phyloP scores from a whole-genome alignment of 2,797 vertebrate species.

The Dendrocincla tyrannina region DNA sequence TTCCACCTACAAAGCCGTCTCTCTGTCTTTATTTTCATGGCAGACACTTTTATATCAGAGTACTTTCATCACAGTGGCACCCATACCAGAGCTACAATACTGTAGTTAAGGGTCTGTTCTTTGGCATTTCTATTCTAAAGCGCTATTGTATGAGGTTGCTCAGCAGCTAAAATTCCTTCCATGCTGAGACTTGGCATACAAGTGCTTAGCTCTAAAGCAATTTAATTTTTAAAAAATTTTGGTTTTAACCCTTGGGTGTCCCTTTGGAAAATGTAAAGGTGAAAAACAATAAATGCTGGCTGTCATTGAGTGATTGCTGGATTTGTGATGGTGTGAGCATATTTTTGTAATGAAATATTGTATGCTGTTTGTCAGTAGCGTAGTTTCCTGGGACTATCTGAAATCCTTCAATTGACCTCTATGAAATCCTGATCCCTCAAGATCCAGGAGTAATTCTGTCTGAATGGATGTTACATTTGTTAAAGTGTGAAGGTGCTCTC shows the following conservation, averaged over 20 bases:
- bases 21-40: constrained; percentile 72
- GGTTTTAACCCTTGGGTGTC: constrained; percentile 11
- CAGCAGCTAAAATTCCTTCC: constrained; percentile 72
- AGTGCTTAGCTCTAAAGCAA: constrained; percentile 61
- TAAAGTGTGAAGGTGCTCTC: neutral
- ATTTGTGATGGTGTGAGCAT: neutral
- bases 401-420: neutral
- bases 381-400: neutral
- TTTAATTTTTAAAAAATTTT: constrained; percentile 64
- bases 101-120: constrained; percentile 73
- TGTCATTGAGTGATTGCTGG: neutral
- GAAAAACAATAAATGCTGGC: neutral
- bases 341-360: neutral
- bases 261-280: constrained; percentile 19
- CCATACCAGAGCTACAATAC: constrained; percentile 72
- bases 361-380: neutral
- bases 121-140: constrained; percentile 71
- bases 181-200: constrained; percentile 72
- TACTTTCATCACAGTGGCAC: constrained; percentile 74
- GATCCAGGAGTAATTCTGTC: neutral
- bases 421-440: neutral
- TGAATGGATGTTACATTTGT: neutral
- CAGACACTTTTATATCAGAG: constrained; percentile 74
- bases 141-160: constrained; percentile 72
- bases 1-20: constrained; percentile 72